Evolutionary conservation across 2,113 vertebrate genomes (phyloP).

Genomic region (Carassius auratus): DNA sequence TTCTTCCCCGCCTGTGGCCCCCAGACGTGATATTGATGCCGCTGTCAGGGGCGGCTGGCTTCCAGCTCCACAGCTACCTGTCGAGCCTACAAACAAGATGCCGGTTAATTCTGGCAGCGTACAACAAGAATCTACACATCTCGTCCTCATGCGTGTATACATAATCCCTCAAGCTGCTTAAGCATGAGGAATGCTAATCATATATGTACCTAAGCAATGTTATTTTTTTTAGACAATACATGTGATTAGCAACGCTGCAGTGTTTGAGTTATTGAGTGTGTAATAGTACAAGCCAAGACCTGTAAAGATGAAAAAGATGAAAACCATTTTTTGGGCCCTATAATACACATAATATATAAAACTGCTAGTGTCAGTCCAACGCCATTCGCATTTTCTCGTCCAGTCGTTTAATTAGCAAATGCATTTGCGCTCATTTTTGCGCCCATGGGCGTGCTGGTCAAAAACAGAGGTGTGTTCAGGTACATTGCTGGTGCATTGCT

Average conservation of each 20-base stretch:
- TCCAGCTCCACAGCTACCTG: conserved; percentile 51
- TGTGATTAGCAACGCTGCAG: background rate
- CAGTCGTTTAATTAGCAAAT: too few species aligned
- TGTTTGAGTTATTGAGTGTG: conserved; percentile 5
- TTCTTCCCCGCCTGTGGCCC: conserved; percentile 47
- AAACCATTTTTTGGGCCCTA: too few species aligned
- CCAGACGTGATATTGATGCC: conserved; percentile 59
- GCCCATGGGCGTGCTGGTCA: too few species aligned
- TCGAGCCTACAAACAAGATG: conserved; percentile 57
- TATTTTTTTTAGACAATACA: conserved; percentile 30
- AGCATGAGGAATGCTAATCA: background rate
- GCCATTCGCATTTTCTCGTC: too few species aligned
- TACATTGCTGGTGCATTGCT: too few species aligned
- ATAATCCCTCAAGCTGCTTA: conserved; percentile 51
- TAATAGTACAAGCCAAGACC: background rate
- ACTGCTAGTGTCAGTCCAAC: too few species aligned
- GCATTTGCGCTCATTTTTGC: too few species aligned
- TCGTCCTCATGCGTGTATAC: conserved; percentile 41
- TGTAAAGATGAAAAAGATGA: background rate
- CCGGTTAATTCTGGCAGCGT: conserved; percentile 19
- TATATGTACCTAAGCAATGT: too few species aligned
- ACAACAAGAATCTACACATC: conserved; percentile 30
- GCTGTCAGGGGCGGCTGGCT: conserved; percentile 53
- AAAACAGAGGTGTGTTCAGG: too few species aligned
- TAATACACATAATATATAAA: too few species aligned